phyloP scores from a whole-genome alignment of 2,113 vertebrate species.

The Globicephala melas region DNA sequence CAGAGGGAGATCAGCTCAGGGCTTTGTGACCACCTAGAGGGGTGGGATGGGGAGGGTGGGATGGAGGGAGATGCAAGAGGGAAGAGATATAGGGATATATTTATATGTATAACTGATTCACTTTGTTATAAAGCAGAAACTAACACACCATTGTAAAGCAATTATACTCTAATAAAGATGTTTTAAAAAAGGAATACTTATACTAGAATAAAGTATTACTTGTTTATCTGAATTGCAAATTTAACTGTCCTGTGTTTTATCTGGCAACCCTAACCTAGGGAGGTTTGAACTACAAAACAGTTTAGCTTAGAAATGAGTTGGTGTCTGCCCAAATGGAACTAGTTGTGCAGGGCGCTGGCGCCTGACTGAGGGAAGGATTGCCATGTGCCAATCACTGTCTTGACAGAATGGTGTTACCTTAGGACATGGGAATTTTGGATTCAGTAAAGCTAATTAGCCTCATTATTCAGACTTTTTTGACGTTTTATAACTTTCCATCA shows the following conservation, averaged over 20 bases:
- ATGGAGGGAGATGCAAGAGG: too few relatives aligned
- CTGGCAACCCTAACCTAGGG: neutral
- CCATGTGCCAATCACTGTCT: neutral
- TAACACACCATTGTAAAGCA: too few relatives aligned
- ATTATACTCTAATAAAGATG: too few relatives aligned
- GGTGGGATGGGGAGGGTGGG: too few relatives aligned
- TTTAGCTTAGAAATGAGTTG: neutral
- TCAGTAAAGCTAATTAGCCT: neutral
- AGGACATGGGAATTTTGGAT: neutral
- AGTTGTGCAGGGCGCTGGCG: neutral
- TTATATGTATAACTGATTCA: too few relatives aligned
- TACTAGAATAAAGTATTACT: neutral
- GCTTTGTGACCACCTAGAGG: too few relatives aligned
- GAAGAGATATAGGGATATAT: too few relatives aligned
- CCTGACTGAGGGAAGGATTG: neutral
- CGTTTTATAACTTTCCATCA: neutral
- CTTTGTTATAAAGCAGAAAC: too few relatives aligned
- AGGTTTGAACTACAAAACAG: neutral
- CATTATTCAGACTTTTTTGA: neutral
- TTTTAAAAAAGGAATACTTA: neutral
- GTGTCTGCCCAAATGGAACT: neutral
- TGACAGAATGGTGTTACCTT: neutral
- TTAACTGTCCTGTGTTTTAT: neutral
- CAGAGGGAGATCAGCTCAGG: too few relatives aligned
- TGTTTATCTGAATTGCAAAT: neutral